Conservation (phyloP, 2,113 vertebrate genomes). For the Rhipidura dahli region DNA sequence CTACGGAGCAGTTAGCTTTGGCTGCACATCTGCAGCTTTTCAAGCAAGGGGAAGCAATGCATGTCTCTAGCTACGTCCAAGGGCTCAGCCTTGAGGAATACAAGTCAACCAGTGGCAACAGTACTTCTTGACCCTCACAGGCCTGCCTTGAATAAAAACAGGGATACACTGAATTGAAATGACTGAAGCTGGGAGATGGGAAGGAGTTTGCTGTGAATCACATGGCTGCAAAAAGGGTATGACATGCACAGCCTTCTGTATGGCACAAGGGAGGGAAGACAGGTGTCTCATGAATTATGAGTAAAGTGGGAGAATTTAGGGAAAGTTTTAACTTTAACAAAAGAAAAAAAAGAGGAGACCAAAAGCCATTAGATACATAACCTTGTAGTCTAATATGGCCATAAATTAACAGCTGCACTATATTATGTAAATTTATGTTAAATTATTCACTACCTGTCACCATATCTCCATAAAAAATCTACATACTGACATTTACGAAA, state of each 20-base stretch:
- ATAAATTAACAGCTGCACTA: slow-evolving; percentile 77
- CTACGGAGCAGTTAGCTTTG: not conserved
- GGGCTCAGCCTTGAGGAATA: not conserved
- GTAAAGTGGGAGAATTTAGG: slow-evolving; percentile 50
- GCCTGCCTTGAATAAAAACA: not conserved
- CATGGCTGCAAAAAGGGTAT: not conserved
- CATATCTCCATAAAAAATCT: slow-evolving; percentile 73
- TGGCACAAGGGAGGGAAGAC: not conserved
- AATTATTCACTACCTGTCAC: slow-evolving; percentile 77
- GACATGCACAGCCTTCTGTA: not conserved
- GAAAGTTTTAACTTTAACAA: slow-evolving; percentile 57
- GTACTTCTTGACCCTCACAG: not conserved
- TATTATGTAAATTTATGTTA: slow-evolving; percentile 82
- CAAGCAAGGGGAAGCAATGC: not conserved
- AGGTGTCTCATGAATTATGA: slow-evolving; percentile 55
- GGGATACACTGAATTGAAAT: not conserved
- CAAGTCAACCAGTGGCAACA: not conserved
- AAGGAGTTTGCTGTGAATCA: not conserved
- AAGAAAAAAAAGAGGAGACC: not conserved
- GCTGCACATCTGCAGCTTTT: not conserved
- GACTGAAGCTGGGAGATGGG: not conserved
- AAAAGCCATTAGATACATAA: slow-evolving; percentile 71
- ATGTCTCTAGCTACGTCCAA: not conserved
- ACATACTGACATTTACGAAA: slow-evolving; percentile 73
- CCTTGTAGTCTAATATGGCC: slow-evolving; percentile 69